Evolutionary conservation across 2,797 vertebrate species (phyloP).

Genomic region (Macropodus opercularis): DNA sequence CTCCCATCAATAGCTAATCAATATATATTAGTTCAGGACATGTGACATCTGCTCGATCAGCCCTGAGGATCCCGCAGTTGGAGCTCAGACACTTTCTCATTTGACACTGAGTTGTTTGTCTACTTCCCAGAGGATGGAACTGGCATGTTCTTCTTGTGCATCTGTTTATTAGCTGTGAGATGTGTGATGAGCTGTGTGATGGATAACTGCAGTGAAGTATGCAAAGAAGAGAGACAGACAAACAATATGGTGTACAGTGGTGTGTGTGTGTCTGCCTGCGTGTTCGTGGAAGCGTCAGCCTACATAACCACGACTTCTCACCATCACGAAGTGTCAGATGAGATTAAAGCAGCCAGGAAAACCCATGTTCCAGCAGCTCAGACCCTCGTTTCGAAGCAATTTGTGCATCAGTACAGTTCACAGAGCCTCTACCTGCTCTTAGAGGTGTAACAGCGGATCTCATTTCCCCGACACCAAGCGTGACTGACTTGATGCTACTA

Average conservation of each 20-base stretch:
- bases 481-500: too few relatives aligned
- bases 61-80: constrained; percentile 11
- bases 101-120: constrained; percentile 45
- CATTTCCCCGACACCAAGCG: constrained; percentile 15
- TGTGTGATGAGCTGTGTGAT: constrained; percentile 22
- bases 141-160: constrained; percentile 18
- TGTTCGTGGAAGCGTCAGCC: constrained; percentile 10
- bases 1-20: constrained; percentile 22
- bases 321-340: constrained; percentile 26
- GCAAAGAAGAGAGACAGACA: constrained; percentile 14
- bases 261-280: background rate
- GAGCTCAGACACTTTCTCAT: constrained; percentile 38
- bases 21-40: constrained; percentile 9
- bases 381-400: constrained; percentile 15
- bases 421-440: background rate
- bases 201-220: constrained; percentile 13
- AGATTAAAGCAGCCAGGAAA: constrained; percentile 25
- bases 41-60: constrained; percentile 18
- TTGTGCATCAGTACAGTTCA: constrained; percentile 8
- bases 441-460: background rate
- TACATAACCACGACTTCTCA: background rate
- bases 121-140: constrained; percentile 22
- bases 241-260: background rate
- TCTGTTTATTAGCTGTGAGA: constrained; percentile 21
- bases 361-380: background rate